Evolutionary conservation across 2,888 invertebrate species (phyloP).

Genomic region (Leucophenga montana): DNA sequence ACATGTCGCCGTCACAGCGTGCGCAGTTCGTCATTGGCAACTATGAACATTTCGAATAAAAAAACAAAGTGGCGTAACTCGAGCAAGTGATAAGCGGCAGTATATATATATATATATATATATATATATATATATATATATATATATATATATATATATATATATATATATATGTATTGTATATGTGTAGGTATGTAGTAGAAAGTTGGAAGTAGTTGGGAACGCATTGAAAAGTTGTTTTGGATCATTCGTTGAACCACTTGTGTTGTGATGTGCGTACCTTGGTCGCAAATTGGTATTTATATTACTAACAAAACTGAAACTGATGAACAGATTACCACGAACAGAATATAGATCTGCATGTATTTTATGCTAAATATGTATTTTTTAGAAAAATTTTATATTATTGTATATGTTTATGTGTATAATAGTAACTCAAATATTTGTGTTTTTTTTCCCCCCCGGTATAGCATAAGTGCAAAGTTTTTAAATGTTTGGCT

Average conservation of each 20-base stretch:
- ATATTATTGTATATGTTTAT: constrained; percentile 45
- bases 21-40: constrained; percentile 41
- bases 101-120: not conserved
- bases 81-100: not conserved
- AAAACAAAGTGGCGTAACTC: not conserved
- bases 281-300: constrained; percentile 55
- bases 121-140: too few relatives aligned
- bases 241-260: constrained; percentile 22
- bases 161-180: too few relatives aligned
- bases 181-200: too few relatives aligned
- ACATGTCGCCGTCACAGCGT: constrained; percentile 81
- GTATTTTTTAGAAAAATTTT: constrained; percentile 62
- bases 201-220: not conserved
- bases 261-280: constrained; percentile 57
- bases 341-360: constrained; percentile 30
- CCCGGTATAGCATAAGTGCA: too few relatives aligned
- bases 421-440: not conserved
- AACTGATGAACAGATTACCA: constrained; percentile 12
- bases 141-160: too few relatives aligned
- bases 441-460: too few relatives aligned
- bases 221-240: constrained; percentile 31
- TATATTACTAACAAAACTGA: constrained; percentile 38
- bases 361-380: constrained; percentile 51
- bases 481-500: too few relatives aligned
- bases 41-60: constrained; percentile 58